Evolutionary conservation across 1,140 invertebrate genomes (phyloP).

Genomic region (Coelopa frigida): DNA sequence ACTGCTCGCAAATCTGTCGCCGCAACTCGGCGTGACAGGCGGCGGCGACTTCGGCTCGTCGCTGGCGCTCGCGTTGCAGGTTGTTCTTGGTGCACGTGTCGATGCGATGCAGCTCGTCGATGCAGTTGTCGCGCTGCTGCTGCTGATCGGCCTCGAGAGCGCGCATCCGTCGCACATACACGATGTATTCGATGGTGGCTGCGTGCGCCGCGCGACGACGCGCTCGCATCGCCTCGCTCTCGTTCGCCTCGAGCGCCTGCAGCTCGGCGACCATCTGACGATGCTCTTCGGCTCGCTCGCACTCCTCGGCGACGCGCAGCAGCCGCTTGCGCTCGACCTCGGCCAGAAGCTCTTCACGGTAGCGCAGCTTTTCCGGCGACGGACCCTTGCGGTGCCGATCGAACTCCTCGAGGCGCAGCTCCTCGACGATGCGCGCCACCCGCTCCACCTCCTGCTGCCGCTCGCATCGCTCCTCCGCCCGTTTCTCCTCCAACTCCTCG

Average conservation of each 20-base stretch:
- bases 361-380: slow-evolving; percentile 6
- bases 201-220: slow-evolving; percentile 20
- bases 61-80: slow-evolving; percentile 15
- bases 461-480: slow-evolving; percentile 13
- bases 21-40: slow-evolving; percentile 23
- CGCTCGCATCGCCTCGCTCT: slow-evolving; percentile 11
- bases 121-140: slow-evolving; percentile 30
- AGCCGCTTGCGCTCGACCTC: slow-evolving; percentile 22
- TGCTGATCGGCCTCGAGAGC: slow-evolving; percentile 26
- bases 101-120: slow-evolving; percentile 27
- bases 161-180: slow-evolving; percentile 28
- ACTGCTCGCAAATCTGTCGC: slow-evolving; percentile 30
- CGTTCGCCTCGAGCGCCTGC: slow-evolving; percentile 22
- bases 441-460: slow-evolving; percentile 19
- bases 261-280: slow-evolving; percentile 23
- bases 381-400: slow-evolving; percentile 9
- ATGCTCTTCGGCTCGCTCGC: slow-evolving; percentile 24
- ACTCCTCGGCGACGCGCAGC: slow-evolving; percentile 13
- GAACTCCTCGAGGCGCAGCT: slow-evolving; percentile 33
- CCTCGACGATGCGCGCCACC: slow-evolving; percentile 21
- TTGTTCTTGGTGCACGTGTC: slow-evolving; percentile 34
- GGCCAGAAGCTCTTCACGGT: slow-evolving; percentile 26
- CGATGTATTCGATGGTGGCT: slow-evolving; percentile 31
- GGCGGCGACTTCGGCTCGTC: slow-evolving; percentile 21
- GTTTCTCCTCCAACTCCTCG: slow-evolving; percentile 20